Evolutionary conservation across 2,113 vertebrate species (phyloP).

Genomic region (Pachypanchax playfairii): DNA sequence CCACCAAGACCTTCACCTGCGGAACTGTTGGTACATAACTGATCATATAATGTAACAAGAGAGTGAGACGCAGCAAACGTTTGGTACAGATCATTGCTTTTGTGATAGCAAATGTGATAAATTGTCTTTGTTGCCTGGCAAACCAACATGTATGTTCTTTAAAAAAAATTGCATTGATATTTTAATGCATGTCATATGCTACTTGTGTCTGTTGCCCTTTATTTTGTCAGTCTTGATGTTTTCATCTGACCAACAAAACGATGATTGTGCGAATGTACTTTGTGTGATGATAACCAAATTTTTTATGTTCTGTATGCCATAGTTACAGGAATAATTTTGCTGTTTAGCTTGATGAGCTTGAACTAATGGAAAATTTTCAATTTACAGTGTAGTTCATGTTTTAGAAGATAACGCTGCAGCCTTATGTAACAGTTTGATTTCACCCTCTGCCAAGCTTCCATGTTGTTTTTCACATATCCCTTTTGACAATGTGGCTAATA

Average conservation of each 20-base stretch:
- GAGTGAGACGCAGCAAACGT: background rate
- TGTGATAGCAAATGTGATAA: background rate
- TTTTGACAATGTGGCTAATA: constrained; percentile 53
- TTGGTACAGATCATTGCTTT: background rate
- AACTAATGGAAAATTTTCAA: constrained; percentile 64
- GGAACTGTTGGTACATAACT: constrained; percentile 74
- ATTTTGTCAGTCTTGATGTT: constrained; percentile 23
- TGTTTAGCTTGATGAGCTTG: constrained; percentile 27
- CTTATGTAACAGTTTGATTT: constrained; percentile 25
- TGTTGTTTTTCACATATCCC: constrained; percentile 42
- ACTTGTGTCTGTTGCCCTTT: constrained; percentile 22
- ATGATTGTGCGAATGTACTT: constrained; percentile 28
- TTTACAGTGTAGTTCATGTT: constrained; percentile 62
- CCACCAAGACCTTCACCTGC: constrained; percentile 75
- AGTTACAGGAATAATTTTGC: constrained; percentile 25
- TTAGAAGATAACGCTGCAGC: constrained; percentile 44
- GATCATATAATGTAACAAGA: constrained; percentile 6
- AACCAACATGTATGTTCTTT: background rate
- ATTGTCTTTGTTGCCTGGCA: constrained; percentile 1
- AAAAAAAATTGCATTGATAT: background rate
- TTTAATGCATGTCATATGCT: constrained; percentile 9
- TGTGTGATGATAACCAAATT: constrained; percentile 33
- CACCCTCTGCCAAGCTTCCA: constrained; percentile 29
- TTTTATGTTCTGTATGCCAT: constrained; percentile 12
- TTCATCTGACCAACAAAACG: constrained; percentile 31